Evolutionary conservation across 30 jellyfish, hydroid and myxozoan genomes (phyloP).

Genomic region (Pelagia noctiluca): DNA sequence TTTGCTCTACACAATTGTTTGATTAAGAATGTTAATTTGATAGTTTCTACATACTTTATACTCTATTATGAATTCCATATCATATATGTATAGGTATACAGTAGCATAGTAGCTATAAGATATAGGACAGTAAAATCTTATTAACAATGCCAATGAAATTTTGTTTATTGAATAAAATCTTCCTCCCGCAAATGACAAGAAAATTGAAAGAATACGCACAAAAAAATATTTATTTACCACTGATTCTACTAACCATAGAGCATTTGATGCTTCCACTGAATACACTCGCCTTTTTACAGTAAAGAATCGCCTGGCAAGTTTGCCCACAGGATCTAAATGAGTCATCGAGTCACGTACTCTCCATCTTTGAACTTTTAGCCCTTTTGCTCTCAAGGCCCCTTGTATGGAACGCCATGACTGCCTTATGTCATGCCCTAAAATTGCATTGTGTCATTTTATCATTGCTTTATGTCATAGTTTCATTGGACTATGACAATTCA

Average conservation of each 20-base stretch:
- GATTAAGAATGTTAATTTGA: background rate
- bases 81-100: no score
- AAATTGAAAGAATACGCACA: background rate
- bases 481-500: no score
- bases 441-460: no score
- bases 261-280: conserved; percentile 22
- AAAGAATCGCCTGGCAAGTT: conserved; percentile 17
- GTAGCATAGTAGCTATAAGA: no score
- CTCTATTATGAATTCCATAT: no score
- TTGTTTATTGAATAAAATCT: background rate
- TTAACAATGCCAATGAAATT: no score
- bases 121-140: no score
- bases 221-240: background rate
- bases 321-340: conserved; percentile 18
- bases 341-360: conserved; percentile 48
- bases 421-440: no score
- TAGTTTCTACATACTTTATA: no score
- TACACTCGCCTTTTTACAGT: conserved; percentile 16
- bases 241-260: conserved; percentile 13
- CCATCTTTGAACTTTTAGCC: conserved; percentile 49
- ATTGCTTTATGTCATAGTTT: no score
- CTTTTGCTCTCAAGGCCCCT: conserved; percentile 38
- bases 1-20: background rate
- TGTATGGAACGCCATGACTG: no score
- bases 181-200: background rate